Percentiles rank a stretch among this genome's conserved stretches.
phyloP scores from a whole-genome alignment of 2,797 vertebrate species.

The Gymnodraco acuticeps region DNA sequence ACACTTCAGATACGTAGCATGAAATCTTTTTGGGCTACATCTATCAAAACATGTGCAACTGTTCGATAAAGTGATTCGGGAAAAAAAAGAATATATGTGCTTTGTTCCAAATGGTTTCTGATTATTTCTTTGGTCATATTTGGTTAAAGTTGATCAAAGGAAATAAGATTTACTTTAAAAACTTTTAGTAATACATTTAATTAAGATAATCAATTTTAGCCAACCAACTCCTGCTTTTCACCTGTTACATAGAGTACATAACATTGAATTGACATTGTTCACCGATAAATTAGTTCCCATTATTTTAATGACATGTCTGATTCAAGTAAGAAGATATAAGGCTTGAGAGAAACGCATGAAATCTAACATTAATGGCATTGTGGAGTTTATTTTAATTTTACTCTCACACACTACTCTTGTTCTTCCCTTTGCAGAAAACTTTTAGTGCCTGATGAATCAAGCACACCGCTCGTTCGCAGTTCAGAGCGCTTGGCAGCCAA shows the following conservation, averaged over 20 bases:
- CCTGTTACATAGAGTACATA: not conserved
- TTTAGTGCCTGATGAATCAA: conserved; percentile 71
- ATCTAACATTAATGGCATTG: not conserved
- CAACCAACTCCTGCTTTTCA: not conserved
- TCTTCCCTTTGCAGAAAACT: conserved; percentile 74
- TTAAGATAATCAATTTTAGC: not conserved
- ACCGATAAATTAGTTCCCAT: not conserved
- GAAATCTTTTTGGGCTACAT: not conserved
- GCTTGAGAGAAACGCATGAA: not conserved
- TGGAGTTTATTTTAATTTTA: not conserved
- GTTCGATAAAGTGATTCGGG: no score
- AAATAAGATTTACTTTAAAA: not conserved
- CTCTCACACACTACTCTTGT: not conserved
- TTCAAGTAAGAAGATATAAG: no score
- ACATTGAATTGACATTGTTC: not conserved
- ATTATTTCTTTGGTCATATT: no score
- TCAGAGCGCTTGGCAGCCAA: conserved; percentile 83
- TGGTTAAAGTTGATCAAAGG: not conserved
- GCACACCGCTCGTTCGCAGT: conserved; percentile 79
- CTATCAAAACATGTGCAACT: not conserved
- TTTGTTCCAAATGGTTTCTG: no score
- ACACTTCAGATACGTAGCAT: not conserved
- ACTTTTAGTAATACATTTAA: not conserved
- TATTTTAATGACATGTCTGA: not conserved
- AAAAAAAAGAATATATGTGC: no score